Conservation (phyloP, 2,888 invertebrate species). For the Gymnocheta viridis region DNA sequence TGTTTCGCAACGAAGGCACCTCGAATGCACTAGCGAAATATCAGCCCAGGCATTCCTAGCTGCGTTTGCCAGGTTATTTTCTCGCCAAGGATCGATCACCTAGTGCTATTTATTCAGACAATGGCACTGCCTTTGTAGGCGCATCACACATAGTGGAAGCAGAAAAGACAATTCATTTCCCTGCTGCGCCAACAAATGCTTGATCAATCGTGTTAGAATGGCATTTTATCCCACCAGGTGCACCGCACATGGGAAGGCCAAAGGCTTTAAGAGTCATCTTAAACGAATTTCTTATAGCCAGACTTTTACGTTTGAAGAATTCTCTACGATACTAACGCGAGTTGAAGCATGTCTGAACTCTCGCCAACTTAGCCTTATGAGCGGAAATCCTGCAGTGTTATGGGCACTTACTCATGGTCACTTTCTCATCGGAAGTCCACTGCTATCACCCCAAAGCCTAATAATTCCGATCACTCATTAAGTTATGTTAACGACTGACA, state of each 20-base stretch:
- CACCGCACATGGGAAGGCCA: slow-evolving; percentile 34
- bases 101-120: slow-evolving; percentile 12
- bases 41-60: slow-evolving; percentile 58
- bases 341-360: slow-evolving; percentile 17
- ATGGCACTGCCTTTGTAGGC: slow-evolving; percentile 23
- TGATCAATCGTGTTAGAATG: not conserved
- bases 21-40: slow-evolving; percentile 39
- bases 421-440: not conserved
- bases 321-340: slow-evolving; percentile 1
- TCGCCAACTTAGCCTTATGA: not conserved
- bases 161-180: too few species aligned
- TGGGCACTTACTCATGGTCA: not conserved
- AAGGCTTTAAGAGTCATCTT: slow-evolving; percentile 32
- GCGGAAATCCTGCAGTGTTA: not conserved
- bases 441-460: not conserved
- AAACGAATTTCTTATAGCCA: slow-evolving; percentile 3
- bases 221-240: slow-evolving; percentile 24
- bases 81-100: slow-evolving; percentile 32
- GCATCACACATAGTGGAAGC: not conserved
- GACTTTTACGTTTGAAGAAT: slow-evolving; percentile 36
- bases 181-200: too few species aligned
- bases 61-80: slow-evolving; percentile 53
- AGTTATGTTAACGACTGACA: not conserved
- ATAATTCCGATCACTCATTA: not conserved
- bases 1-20: not conserved